These are phyloP conservation scores for Anisognathus igniventris DNA, from an alignment of 2,797 vertebrate species.

Conservation along the genomic window DNA sequence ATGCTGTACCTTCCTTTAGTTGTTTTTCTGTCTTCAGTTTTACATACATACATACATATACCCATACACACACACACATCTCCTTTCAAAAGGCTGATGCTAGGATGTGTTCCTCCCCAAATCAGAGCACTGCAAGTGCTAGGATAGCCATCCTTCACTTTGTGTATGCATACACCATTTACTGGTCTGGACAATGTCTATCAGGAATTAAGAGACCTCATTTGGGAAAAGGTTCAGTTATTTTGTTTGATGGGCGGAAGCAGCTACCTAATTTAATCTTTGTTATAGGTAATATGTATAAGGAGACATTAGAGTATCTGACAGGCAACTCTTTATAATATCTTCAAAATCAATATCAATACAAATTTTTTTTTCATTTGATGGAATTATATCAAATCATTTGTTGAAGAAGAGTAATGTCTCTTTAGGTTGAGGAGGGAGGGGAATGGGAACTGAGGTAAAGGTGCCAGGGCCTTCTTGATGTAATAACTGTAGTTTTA, in stretches of 20 bases:
- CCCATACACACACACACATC: fast-evolving
- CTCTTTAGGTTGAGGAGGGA: neutral
- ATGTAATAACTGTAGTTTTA: neutral
- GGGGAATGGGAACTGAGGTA: neutral
- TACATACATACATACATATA: neutral
- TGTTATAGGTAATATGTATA: neutral
- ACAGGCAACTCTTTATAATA: neutral
- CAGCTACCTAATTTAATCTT: constrained; percentile 24
- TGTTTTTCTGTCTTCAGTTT: neutral
- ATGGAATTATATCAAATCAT: neutral
- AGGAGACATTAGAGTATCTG: neutral
- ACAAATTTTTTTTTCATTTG: neutral
- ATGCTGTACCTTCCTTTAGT: neutral
- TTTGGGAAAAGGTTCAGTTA: constrained; percentile 11
- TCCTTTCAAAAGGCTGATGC: neutral
- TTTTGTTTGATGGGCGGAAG: constrained; percentile 20
- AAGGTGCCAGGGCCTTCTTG: neutral
- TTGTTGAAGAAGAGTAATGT: neutral
- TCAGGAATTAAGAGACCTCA: constrained; percentile 2
- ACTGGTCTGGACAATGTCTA: constrained; percentile 24
- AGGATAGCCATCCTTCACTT: neutral
- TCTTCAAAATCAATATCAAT: constrained; percentile 17
- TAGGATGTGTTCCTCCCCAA: neutral
- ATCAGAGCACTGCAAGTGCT: neutral
- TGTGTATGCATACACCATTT: neutral